These are phyloP conservation scores for Henicopernis longicauda DNA, from an alignment of 2,113 vertebrate species.

Conservation along the genomic window DNA sequence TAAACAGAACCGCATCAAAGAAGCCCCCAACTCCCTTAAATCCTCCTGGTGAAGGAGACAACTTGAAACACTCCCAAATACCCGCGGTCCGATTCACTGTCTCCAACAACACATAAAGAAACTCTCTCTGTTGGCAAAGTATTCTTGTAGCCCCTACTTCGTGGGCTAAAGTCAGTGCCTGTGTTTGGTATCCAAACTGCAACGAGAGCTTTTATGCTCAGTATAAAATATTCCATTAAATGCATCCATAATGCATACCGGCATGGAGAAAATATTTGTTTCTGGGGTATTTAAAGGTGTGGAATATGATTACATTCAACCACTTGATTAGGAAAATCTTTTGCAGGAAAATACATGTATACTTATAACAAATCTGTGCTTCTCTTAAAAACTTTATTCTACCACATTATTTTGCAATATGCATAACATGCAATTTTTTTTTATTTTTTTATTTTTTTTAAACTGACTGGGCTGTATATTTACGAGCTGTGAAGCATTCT, in stretches of 20 bases:
- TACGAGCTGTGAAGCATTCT: not conserved
- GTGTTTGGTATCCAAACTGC: not conserved
- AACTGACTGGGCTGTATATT: not conserved
- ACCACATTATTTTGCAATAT: not conserved
- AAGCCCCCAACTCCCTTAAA: not conserved
- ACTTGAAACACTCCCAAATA: not conserved
- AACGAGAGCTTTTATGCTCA: not conserved
- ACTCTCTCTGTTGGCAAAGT: not conserved
- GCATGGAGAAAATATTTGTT: not conserved
- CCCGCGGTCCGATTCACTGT: not conserved
- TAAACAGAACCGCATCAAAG: not conserved
- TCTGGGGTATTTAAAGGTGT: not conserved
- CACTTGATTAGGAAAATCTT: not conserved
- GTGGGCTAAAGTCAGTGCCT: not conserved
- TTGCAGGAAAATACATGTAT: not conserved
- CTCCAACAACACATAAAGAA: not conserved
- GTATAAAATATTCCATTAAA: not conserved
- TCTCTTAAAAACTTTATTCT: not conserved
- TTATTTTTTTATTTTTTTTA: not conserved
- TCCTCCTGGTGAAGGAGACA: not conserved
- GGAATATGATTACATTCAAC: not conserved
- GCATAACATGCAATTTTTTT: not conserved
- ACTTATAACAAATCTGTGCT: not conserved
- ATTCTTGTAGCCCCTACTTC: rapidly evolving
- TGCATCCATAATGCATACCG: too few relatives aligned